Evolutionary conservation across 2,888 invertebrate genomes (phyloP).

Genomic region (Zygogramma bicolorata): DNA sequence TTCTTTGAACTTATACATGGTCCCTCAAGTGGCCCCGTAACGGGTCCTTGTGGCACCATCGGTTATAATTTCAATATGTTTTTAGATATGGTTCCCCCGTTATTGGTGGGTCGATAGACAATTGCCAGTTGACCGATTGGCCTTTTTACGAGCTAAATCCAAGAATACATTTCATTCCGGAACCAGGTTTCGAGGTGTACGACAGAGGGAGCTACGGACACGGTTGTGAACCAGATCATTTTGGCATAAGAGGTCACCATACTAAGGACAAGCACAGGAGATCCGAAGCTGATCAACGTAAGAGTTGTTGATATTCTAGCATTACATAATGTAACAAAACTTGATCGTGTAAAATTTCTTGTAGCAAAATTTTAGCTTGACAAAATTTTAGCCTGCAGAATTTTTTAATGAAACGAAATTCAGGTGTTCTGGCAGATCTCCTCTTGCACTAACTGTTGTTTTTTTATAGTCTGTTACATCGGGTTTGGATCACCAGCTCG

Average conservation of each 20-base stretch:
- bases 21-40: neutral
- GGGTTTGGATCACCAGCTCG: slow-evolving; percentile 83
- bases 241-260: slow-evolving; percentile 60
- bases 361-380: no score
- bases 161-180: slow-evolving; percentile 70
- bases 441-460: no score
- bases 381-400: no score
- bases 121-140: slow-evolving; percentile 84
- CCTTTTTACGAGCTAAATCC: slow-evolving; percentile 76
- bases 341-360: no score
- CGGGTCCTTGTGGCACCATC: slow-evolving; percentile 23
- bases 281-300: slow-evolving; percentile 60
- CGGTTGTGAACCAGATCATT: slow-evolving; percentile 80
- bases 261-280: slow-evolving; percentile 46
- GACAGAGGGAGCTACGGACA: slow-evolving; percentile 85
- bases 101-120: slow-evolving; percentile 76
- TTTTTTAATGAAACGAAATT: no score
- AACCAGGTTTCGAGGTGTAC: slow-evolving; percentile 80
- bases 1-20: neutral
- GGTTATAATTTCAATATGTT: no score
- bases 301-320: slow-evolving; percentile 22
- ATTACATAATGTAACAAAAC: no score
- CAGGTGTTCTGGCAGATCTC: no score
- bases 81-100: slow-evolving; percentile 77
- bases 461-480: slow-evolving; percentile 79